phyloP scores from a whole-genome alignment of 2,113 vertebrate species.

The Sula dactylatra region DNA sequence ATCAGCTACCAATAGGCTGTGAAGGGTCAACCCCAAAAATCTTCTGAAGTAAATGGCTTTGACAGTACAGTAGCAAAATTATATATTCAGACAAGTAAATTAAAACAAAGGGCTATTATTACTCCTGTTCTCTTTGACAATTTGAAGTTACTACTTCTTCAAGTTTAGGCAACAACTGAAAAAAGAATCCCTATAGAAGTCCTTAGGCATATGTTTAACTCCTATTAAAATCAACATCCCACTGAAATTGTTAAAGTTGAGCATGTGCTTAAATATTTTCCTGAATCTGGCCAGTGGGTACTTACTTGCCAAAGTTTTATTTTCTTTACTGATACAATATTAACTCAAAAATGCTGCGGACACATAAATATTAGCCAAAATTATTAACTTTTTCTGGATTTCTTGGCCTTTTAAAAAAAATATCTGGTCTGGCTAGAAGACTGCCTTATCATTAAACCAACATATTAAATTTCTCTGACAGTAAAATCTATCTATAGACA shows the following conservation, averaged over 20 bases:
- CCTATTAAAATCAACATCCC: conserved; percentile 20
- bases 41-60: not conserved
- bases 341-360: conserved; percentile 7
- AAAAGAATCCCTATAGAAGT: not conserved
- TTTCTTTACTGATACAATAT: conserved; percentile 13
- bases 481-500: conserved; percentile 69
- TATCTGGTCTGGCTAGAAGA: conserved; percentile 46
- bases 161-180: not conserved
- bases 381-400: conserved; percentile 31
- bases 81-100: not conserved
- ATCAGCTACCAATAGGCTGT: not conserved
- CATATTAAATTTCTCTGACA: conserved; percentile 71
- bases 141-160: not conserved
- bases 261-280: not conserved
- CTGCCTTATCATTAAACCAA: conserved; percentile 70
- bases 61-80: not conserved
- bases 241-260: not conserved
- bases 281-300: not conserved
- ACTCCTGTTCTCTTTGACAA: not conserved
- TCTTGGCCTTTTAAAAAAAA: conserved; percentile 16
- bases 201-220: not conserved
- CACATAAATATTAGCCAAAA: conserved; percentile 30
- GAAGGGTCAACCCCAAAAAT: not conserved
- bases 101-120: not conserved
- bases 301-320: not conserved